Evolutionary conservation across 1,140 invertebrate species (phyloP).

Genomic region (Drosophila melanica): DNA sequence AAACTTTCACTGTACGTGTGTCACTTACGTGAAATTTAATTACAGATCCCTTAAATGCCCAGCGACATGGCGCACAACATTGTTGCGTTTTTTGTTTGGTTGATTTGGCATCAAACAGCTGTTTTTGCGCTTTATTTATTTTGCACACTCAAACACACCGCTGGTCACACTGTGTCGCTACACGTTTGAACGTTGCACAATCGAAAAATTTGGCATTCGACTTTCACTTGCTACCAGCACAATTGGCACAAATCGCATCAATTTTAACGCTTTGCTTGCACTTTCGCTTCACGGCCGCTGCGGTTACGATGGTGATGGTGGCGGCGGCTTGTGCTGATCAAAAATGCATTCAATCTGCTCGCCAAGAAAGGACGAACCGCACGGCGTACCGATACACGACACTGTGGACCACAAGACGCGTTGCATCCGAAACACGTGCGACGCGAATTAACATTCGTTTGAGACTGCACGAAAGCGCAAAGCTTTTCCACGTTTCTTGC

Average conservation of each 20-base stretch:
- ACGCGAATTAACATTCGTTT: conserved; percentile 64
- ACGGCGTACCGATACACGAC: conserved; percentile 34
- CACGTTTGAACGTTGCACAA: conserved; percentile 13
- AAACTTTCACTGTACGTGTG: background rate
- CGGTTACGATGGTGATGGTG: background rate
- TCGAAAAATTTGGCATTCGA: conserved; percentile 17
- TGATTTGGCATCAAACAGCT: background rate
- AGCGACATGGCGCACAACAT: background rate
- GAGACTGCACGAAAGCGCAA: conserved; percentile 56
- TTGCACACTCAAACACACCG: conserved; percentile 4
- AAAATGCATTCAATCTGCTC: conserved; percentile 53
- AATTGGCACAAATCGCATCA: conserved; percentile 41
- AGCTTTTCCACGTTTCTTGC: conserved; percentile 29
- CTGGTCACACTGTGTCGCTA: conserved; percentile 23
- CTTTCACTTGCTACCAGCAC: conserved; percentile 37
- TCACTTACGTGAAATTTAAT: conserved; percentile 8
- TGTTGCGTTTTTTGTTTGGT: background rate
- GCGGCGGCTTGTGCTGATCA: conserved; percentile 28
- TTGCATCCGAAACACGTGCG: conserved; percentile 57
- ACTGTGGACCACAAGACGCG: conserved; percentile 30
- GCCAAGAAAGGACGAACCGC: conserved; percentile 18
- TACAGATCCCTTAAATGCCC: background rate
- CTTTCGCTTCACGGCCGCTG: conserved; percentile 36
- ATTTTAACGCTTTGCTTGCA: conserved; percentile 45
- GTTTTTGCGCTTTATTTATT: conserved; percentile 13